A percentile compares a stretch with the other conserved stretches of the same genome.
phyloP scores from a whole-genome alignment of 2,113 vertebrate species.

The Ptilonorhynchus violaceus region DNA sequence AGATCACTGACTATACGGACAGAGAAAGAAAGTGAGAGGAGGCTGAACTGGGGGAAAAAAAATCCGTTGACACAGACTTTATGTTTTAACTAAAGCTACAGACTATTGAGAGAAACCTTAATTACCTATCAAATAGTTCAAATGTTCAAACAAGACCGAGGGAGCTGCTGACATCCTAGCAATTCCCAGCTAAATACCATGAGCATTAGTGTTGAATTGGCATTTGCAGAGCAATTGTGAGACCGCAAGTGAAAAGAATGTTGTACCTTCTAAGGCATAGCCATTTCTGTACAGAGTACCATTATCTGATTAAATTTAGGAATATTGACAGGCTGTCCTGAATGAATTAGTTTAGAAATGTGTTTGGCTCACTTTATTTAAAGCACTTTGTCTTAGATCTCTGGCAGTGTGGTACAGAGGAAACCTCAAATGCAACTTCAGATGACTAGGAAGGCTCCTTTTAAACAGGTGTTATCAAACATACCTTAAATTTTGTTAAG shows the following conservation, averaged over 20 bases:
- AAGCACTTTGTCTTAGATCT: not conserved
- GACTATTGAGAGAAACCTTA: not conserved
- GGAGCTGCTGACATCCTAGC: not conserved
- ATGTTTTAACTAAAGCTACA: not conserved
- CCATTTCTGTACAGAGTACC: not conserved
- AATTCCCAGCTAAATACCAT: not conserved
- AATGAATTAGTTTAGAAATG: not conserved
- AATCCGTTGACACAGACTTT: not conserved
- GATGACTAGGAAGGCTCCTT: not conserved
- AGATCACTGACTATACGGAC: not conserved
- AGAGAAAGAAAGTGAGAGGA: not conserved
- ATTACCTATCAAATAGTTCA: not conserved
- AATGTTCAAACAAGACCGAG: not conserved
- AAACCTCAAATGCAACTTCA: not conserved
- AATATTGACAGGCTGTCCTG: not conserved
- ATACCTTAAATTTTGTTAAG: not conserved
- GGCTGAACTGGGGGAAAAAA: not conserved
- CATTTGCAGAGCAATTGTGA: not conserved
- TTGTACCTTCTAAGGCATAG: not conserved
- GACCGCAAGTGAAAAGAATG: not conserved
- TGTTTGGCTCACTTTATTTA: not conserved
- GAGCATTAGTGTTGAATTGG: not conserved
- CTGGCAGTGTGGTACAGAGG: not conserved
- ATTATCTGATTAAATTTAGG: not conserved
- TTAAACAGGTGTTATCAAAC: not conserved